Evolutionary conservation across 2,888 invertebrate species (phyloP).

Genomic region (Ichneumoninae sp.): DNA sequence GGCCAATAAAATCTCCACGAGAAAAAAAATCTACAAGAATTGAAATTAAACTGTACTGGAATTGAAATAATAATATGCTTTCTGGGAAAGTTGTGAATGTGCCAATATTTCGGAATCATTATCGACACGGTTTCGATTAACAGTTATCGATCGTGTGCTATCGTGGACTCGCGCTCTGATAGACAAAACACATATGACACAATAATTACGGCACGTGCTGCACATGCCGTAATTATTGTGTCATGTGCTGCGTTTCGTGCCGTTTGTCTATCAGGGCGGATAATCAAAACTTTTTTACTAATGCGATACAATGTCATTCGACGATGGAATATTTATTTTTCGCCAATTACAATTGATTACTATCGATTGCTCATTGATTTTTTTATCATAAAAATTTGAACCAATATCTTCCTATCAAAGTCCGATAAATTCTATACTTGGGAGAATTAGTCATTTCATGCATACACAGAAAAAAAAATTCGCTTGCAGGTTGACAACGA

Average conservation of each 20-base stretch:
- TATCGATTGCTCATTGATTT: slow-evolving; percentile 16
- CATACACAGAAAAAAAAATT: neutral
- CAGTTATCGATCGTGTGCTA: neutral
- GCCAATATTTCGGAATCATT: neutral
- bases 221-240: too few relatives aligned
- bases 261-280: too few relatives aligned
- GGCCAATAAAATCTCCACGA: too few relatives aligned
- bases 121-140: neutral
- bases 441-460: neutral
- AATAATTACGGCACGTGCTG: too few relatives aligned
- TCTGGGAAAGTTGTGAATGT: too few relatives aligned
- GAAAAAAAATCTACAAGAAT: too few relatives aligned
- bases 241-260: too few relatives aligned
- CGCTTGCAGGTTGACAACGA: neutral
- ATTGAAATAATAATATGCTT: too few relatives aligned
- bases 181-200: too few relatives aligned
- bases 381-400: slow-evolving; percentile 41
- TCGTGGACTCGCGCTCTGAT: neutral
- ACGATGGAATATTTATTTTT: neutral
- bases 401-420: slow-evolving; percentile 25
- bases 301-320: neutral
- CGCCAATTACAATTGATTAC: neutral
- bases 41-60: too few relatives aligned
- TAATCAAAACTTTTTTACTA: neutral
- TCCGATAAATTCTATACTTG: slow-evolving; percentile 10